Conservation (phyloP, 2,797 vertebrate species). For the Oreortyx pictus region DNA sequence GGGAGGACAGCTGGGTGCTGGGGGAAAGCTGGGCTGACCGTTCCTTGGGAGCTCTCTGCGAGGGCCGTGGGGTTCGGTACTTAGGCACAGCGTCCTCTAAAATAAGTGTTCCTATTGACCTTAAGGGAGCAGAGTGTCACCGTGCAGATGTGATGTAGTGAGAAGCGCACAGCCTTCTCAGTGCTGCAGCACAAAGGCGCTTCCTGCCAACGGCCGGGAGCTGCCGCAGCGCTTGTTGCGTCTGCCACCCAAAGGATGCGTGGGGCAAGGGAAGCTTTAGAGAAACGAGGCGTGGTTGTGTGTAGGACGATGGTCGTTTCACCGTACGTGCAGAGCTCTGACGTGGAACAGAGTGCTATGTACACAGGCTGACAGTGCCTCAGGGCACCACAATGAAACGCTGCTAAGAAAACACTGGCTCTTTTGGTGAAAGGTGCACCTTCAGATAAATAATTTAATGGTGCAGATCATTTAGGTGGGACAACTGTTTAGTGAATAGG, state of each 20-base stretch:
- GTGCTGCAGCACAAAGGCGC: not conserved
- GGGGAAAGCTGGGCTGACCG: not conserved
- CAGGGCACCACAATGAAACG: too few relatives aligned
- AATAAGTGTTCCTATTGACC: fast-evolving
- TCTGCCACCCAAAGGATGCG: conserved; percentile 76
- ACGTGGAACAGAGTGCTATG: not conserved
- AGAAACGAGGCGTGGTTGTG: not conserved
- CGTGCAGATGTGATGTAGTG: not conserved
- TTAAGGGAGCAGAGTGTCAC: fast-evolving
- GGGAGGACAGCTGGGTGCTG: not conserved
- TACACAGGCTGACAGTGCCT: fast-evolving
- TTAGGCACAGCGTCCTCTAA: not conserved
- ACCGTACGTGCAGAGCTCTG: not conserved
- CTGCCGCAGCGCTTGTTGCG: not conserved
- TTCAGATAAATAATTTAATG: not conserved
- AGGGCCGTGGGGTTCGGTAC: not conserved
- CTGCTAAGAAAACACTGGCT: not conserved
- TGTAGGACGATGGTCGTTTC: not conserved
- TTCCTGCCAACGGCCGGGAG: not conserved
- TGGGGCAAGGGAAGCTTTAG: conserved; percentile 10
- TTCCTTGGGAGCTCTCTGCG: not conserved
- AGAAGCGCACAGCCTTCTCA: not conserved
- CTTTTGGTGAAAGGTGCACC: not conserved
- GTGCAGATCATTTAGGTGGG: not conserved
- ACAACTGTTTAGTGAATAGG: not conserved